These are phyloP conservation scores for Rhagophthalmus giganteus DNA, from an alignment of 2,888 invertebrate species.

Conservation along the genomic window DNA sequence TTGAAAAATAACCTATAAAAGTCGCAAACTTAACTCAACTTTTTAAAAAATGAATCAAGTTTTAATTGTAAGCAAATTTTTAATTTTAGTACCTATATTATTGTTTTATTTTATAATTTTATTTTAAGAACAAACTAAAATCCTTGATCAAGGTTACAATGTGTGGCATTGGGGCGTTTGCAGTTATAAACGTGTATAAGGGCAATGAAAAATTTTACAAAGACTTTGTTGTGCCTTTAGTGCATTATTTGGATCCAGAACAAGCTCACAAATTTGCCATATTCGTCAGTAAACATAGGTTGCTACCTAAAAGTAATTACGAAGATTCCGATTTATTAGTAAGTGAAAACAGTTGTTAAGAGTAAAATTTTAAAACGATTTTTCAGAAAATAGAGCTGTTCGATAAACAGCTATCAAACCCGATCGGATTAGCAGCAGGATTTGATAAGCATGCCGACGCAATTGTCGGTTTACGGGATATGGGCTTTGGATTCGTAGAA, in stretches of 20 bases:
- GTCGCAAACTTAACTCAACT: too few species aligned
- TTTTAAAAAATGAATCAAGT: background rate
- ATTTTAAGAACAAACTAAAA: constrained; percentile 67
- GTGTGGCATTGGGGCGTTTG: constrained; percentile 68
- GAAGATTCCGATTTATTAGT: constrained; percentile 70
- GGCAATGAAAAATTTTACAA: constrained; percentile 80
- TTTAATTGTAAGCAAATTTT: background rate
- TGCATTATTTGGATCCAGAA: constrained; percentile 77
- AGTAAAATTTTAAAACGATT: background rate
- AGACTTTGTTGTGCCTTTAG: constrained; percentile 70
- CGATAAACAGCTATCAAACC: constrained; percentile 76
- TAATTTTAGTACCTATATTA: background rate
- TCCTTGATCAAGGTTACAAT: constrained; percentile 67
- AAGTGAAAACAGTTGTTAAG: constrained; percentile 40
- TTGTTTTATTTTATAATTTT: background rate
- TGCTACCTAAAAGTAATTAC: constrained; percentile 65
- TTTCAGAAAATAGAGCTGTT: constrained; percentile 72
- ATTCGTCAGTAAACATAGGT: constrained; percentile 71
- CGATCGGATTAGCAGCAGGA: constrained; percentile 97
- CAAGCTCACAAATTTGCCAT: constrained; percentile 80
- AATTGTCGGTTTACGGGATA: constrained; percentile 73
- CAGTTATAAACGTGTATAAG: constrained; percentile 69
- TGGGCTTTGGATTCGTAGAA: constrained; percentile 96
- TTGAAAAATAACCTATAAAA: too few species aligned
- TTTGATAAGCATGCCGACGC: constrained; percentile 98